Base-by-base conservation (phyloP, 2,113 vertebrate genomes). In the Origma solitaria region DNA sequence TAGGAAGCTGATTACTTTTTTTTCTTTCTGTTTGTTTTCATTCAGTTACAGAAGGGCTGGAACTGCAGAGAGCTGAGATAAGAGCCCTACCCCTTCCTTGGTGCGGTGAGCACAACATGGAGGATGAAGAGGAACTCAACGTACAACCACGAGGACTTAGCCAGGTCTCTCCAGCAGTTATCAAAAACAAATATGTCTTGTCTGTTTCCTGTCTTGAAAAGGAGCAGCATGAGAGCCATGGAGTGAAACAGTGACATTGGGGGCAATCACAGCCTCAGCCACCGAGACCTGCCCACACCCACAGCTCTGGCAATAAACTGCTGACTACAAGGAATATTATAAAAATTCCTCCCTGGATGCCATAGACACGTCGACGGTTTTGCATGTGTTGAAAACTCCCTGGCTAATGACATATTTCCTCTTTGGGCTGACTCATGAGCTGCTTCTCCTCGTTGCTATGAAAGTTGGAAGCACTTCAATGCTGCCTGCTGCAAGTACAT, bases 321-420 rank as follows among this genome's bases (percentile, higher is more conserved):
- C 91, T 79, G 54, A 91, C 50, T 85, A 50, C 66, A 87, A 33
- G 1, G 35, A 62, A 21, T 72, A 76, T 24, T 54, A 79, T 62
- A 92, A 64, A 92, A 92, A 90, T 85, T 94, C 91, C 84, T 94
- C 33, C 31, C 45, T 84, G 66, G 78, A 49, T 92, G 86, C 75
- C 6, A 6, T 18, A 91, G 84, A 60, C 47, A n/a, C 7, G 7
- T 17, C 0, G 9, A 64, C 17, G 7, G 38, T 72, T 91, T 85
- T 88, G 78, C 73, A 23, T 71, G 31, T 64, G 62, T 82, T 2
- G 15, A 80, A 77, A 82, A 61, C 71, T 93, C 54, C 12, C 69
- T 90, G 82, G 35, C 68, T 9, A 68, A 90, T 92, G 92, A 95
- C 66, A 57, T 80, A 49, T 64, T 91, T 94, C 94, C 85, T 95